Conservation (phyloP, 2,797 vertebrate genomes). For the Crypturellus tataupa region DNA sequence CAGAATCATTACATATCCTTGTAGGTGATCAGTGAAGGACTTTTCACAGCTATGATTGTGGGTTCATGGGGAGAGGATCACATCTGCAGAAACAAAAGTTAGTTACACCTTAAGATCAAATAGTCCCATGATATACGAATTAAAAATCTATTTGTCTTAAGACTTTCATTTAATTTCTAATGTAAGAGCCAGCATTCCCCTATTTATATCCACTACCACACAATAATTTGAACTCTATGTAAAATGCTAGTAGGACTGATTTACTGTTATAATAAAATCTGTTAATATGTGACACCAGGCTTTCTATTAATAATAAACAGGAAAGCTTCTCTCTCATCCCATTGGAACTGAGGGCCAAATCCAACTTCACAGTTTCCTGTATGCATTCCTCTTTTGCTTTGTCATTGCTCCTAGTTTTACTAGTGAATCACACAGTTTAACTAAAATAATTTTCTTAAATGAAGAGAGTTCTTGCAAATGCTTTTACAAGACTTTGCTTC, state of each 20-base stretch:
- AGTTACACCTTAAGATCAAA: neutral
- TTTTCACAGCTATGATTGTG: neutral
- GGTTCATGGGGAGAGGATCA: rapidly evolving
- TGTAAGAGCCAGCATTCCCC: neutral
- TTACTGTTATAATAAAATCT: neutral
- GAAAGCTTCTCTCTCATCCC: neutral
- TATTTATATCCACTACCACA: neutral
- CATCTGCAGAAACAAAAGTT: neutral
- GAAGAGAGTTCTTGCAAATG: neutral
- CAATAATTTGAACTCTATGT: neutral
- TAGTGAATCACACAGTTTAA: neutral
- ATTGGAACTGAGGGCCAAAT: neutral
- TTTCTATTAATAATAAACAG: neutral
- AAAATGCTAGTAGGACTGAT: neutral
- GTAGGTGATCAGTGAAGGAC: neutral
- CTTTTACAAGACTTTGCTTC: neutral
- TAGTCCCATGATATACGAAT: neutral
- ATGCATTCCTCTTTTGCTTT: neutral
- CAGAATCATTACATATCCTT: neutral
- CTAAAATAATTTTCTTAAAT: neutral
- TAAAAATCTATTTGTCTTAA: neutral
- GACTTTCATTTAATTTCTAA: neutral
- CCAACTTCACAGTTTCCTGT: neutral
- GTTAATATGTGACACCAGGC: neutral
- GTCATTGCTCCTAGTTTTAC: neutral